Conservation (phyloP, 2,113 vertebrate genomes). For the Indicator maculatus region DNA sequence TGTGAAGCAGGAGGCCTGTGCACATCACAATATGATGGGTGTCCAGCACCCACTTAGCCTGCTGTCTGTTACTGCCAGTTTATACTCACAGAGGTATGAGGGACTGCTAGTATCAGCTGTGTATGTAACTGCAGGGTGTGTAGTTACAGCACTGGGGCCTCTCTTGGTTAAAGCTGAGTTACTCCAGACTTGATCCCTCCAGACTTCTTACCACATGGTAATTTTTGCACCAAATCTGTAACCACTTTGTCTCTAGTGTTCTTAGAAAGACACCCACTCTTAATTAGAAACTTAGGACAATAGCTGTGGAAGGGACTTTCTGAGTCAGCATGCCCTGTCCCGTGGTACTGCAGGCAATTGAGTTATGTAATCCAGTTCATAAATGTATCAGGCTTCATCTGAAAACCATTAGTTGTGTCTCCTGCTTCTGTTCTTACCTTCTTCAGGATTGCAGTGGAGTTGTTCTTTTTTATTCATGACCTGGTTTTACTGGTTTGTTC, state of each 20-base stretch:
- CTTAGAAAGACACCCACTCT: background rate
- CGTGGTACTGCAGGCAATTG: background rate
- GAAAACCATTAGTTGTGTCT: background rate
- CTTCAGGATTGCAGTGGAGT: background rate
- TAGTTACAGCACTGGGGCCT: background rate
- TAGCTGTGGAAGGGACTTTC: background rate
- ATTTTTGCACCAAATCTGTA: background rate
- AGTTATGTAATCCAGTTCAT: background rate
- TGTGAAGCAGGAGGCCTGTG: background rate
- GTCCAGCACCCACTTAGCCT: background rate
- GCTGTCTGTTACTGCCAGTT: background rate
- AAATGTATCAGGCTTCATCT: background rate
- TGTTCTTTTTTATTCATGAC: background rate
- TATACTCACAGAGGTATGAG: background rate
- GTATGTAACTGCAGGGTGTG: background rate
- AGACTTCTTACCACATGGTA: background rate
- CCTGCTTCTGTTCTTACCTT: background rate
- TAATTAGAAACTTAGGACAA: background rate
- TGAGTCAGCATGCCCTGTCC: background rate
- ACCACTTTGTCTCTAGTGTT: background rate
- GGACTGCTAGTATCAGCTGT: background rate
- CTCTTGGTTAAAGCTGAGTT: background rate
- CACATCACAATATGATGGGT: accelerated
- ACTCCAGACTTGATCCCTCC: background rate
- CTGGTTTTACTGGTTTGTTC: slow-evolving; percentile 3